A percentile compares a stretch with the other conserved stretches of the same genome.
Evolutionary conservation across 2,888 invertebrate genomes (phyloP).

Genomic region (Galerucella calmariensis): DNA sequence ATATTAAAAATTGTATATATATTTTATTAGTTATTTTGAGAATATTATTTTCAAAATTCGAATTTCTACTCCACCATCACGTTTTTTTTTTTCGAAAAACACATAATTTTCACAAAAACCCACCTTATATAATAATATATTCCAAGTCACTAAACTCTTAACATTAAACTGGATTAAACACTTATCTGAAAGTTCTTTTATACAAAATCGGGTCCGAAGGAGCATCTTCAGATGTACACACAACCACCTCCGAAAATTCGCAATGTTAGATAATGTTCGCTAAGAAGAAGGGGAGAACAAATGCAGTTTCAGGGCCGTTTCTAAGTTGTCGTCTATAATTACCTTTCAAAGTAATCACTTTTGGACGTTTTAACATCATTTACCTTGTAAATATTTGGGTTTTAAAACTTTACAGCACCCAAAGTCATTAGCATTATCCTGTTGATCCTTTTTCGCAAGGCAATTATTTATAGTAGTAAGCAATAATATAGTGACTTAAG

Average conservation of each 20-base stretch:
- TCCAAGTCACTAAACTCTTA: constrained; percentile 30
- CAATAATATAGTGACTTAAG: not conserved
- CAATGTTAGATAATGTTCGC: constrained; percentile 36
- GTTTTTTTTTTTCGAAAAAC: not conserved
- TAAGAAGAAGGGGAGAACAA: constrained; percentile 31
- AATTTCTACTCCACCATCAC: not conserved
- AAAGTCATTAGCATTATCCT: not conserved
- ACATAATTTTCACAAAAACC: constrained; percentile 16
- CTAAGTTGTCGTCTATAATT: constrained; percentile 5
- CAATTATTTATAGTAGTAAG: not conserved
- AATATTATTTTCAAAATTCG: not conserved
- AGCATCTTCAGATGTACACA: constrained; percentile 37
- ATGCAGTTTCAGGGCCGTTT: constrained; percentile 28
- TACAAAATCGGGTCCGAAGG: constrained; percentile 40
- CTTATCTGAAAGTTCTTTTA: constrained; percentile 40
- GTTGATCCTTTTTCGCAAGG: not conserved
- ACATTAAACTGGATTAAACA: constrained; percentile 34
- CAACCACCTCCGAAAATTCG: constrained; percentile 44
- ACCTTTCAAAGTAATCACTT: constrained; percentile 5
- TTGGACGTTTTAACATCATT: constrained; percentile 5
- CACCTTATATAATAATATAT: constrained; percentile 18
- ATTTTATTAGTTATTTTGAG: too few relatives aligned
- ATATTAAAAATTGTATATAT: not conserved
- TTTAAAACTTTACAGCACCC: not conserved
- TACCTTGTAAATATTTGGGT: not conserved